Base-by-base conservation (phyloP, 2,797 vertebrate genomes). In the Malacoraja senta region DNA sequence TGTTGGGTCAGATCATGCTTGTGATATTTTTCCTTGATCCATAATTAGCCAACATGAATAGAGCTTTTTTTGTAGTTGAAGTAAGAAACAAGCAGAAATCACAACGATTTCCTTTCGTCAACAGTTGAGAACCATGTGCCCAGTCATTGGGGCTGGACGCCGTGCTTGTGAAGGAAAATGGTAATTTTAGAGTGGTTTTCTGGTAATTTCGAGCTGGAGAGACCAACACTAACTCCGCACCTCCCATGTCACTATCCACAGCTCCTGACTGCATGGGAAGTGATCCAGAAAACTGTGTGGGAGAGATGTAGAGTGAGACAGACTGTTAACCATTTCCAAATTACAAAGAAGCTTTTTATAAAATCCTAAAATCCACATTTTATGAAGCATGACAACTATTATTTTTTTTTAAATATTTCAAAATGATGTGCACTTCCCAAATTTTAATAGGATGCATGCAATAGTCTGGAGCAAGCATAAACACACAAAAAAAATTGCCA, bases 171-270 rank as follows among this genome's bases (percentile, higher is more conserved):
- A 94, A 96, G 96, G 95, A 96, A 97, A 95, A 95, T 94, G 94
- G 95, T 96, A 95, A 96, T 97, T 97, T 96, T 86, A 95, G 93
- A 93, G 95, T n/a, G 95, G 96, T 96, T 96, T 96, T 93, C 79
- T 94, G 96, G 95, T 95, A 95, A 94, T 93, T 88, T 94, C 94
- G 93, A 94, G 94, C 90, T 90, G 94, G 72, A 94, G 96, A 94
- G 26, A 95, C 94, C 94, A 95, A 94, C 94, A 93, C 88, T 72
- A 81, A 95, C 93, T 65, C 35, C 83, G 74, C 93, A 74, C 93
- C 38, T 93, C 95, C 94, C 93, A 93, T 93, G 93, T 93, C 84
- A 3, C 95, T 95, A 94, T 94, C 80, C 4, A 94, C 96, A 95
- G 94, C 95, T 95, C 94, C 94, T 95, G 95, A 72, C n/a, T 72